A percentile compares a stretch with the other conserved stretches of the same genome.
These are phyloP conservation scores for Rafetus swinhoei DNA, from an alignment of 2,113 vertebrate genomes.

Conservation along the genomic window DNA sequence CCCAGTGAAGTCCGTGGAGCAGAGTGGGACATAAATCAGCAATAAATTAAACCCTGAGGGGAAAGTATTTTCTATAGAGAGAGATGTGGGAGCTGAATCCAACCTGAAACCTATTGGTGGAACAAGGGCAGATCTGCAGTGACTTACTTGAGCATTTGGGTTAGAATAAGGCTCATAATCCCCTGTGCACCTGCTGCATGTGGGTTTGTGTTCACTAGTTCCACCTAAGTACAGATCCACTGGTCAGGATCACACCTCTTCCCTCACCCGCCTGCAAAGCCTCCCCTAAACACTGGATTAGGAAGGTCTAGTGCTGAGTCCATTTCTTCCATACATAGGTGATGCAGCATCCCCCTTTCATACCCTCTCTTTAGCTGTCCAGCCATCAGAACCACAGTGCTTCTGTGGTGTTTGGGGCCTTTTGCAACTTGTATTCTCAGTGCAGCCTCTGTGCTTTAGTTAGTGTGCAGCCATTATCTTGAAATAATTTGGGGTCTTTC, in stretches of 20 bases:
- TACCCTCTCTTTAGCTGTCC: neutral
- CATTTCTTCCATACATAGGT: neutral
- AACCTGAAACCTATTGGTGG: neutral
- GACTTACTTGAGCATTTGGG: neutral
- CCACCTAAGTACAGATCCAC: neutral
- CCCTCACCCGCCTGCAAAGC: neutral
- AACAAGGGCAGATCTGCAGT: neutral
- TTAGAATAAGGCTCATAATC: neutral
- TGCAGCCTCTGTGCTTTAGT: neutral
- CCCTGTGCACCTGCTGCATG: neutral
- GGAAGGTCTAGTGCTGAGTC: neutral
- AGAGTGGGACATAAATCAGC: neutral
- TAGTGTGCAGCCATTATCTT: neutral
- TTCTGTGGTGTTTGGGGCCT: neutral
- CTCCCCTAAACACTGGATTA: neutral
- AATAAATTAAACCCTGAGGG: neutral
- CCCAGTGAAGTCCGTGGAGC: neutral
- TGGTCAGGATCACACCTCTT: neutral
- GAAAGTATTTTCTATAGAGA: neutral
- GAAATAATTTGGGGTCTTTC: neutral
- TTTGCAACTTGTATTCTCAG: neutral
- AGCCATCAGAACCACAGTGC: neutral
- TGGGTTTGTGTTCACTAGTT: neutral
- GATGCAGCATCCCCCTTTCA: neutral
- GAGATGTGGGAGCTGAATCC: neutral